phyloP scores from a whole-genome alignment of 2,113 vertebrate species.

The Buteo buteo region DNA sequence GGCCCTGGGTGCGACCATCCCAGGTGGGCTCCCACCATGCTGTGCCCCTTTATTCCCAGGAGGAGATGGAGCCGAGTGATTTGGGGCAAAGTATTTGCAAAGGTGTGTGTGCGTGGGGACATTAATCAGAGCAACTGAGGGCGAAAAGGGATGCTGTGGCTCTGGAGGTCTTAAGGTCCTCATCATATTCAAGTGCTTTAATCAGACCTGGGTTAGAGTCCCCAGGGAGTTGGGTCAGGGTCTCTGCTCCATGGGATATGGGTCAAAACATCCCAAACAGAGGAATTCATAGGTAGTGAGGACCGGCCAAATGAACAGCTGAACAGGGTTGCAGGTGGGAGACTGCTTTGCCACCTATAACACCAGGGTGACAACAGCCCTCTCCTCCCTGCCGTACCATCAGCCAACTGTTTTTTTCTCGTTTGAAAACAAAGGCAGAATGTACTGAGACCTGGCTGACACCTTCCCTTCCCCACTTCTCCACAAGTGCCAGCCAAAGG shows the following conservation, averaged over 20 bases:
- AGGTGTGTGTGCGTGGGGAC: neutral
- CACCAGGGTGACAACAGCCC: neutral
- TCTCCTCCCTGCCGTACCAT: neutral
- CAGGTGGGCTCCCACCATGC: neutral
- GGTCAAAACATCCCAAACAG: neutral
- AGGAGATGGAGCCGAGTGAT: neutral
- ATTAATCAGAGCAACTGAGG: neutral
- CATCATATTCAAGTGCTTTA: neutral
- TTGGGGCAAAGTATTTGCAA: neutral
- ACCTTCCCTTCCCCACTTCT: neutral
- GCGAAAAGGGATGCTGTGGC: neutral
- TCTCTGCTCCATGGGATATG: neutral
- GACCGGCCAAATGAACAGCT: neutral
- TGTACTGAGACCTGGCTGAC: neutral
- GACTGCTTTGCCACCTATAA: neutral
- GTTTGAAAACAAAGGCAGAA: neutral
- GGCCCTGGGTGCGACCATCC: fast-evolving
- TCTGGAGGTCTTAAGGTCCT: neutral
- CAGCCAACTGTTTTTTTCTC: neutral
- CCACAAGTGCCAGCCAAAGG: neutral
- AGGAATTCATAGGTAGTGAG: neutral
- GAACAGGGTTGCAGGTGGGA: neutral
- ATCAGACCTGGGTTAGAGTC: neutral
- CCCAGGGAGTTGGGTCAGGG: neutral
- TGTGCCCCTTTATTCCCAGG: neutral